Evolutionary conservation across 2,888 invertebrate genomes (phyloP).

Genomic region (Brachynemurus nebulosus): DNA sequence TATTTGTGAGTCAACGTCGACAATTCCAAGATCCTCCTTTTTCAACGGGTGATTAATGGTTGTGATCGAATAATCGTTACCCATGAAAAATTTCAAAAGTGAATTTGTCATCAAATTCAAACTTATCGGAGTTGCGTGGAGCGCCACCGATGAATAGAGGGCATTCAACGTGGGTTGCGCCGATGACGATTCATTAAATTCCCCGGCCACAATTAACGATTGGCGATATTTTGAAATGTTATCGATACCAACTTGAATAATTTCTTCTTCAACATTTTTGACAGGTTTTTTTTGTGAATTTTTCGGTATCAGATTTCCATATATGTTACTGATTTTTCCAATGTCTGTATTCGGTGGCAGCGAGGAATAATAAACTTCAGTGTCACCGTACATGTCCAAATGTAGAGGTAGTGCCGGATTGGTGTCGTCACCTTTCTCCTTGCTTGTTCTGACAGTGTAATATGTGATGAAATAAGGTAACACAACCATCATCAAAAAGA

Average conservation of each 20-base stretch:
- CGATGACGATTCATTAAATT: slow-evolving; percentile 27
- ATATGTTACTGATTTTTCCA: neutral
- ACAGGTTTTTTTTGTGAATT: neutral
- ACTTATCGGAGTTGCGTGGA: slow-evolving; percentile 38
- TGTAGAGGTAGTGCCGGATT: neutral
- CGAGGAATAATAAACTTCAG: neutral
- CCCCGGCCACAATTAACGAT: slow-evolving; percentile 30
- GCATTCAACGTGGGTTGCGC: slow-evolving; percentile 21
- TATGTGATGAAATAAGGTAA: too few species aligned
- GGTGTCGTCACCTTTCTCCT: neutral
- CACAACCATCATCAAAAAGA: too few species aligned
- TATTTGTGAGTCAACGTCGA: neutral
- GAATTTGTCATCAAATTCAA: slow-evolving; percentile 36
- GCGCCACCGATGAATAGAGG: slow-evolving; percentile 33
- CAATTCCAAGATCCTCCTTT: neutral
- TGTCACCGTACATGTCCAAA: neutral
- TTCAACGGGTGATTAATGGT: slow-evolving; percentile 26
- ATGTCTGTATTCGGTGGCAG: neutral
- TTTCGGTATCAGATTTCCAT: neutral
- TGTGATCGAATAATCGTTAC: slow-evolving; percentile 26
- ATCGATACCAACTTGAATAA: neutral
- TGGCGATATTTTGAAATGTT: neutral
- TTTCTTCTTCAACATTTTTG: neutral
- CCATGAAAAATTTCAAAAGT: slow-evolving; percentile 28
- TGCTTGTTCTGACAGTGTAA: too few species aligned